Evolutionary conservation across 1,140 invertebrate species (phyloP).

Genomic region (Acromyrmex echinatior): DNA sequence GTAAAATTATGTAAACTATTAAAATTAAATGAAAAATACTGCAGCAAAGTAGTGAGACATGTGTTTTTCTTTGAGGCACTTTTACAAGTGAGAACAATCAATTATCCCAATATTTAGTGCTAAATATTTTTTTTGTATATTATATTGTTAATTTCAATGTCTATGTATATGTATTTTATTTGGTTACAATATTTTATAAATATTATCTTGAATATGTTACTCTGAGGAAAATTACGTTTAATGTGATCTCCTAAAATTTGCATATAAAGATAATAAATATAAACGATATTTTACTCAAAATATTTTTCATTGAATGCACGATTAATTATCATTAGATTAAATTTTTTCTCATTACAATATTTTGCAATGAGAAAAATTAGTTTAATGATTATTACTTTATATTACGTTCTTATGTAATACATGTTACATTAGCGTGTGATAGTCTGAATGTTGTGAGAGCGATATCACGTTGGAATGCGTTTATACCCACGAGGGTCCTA

Average conservation of each 20-base stretch:
- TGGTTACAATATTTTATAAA: no score
- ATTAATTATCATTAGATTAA: no score
- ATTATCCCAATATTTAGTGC: neutral
- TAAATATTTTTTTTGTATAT: neutral
- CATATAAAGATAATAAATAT: no score
- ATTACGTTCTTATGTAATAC: neutral
- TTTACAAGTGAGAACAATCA: neutral
- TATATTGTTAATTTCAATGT: neutral
- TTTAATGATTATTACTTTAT: neutral
- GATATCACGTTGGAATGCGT: conserved; percentile 46
- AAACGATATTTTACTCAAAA: no score
- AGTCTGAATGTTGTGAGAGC: neutral
- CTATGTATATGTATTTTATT: neutral
- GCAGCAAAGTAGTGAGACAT: neutral
- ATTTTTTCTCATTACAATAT: neutral
- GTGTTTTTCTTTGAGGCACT: neutral
- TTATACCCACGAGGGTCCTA: conserved; percentile 33
- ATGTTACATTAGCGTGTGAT: neutral
- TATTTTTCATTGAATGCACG: no score
- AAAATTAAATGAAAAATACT: neutral
- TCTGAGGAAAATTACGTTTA: no score
- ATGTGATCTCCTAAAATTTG: no score
- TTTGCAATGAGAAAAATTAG: neutral
- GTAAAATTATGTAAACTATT: neutral
- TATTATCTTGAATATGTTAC: no score